Conservation (phyloP, 2,888 invertebrate genomes). For the Standfussiana lucernea region DNA sequence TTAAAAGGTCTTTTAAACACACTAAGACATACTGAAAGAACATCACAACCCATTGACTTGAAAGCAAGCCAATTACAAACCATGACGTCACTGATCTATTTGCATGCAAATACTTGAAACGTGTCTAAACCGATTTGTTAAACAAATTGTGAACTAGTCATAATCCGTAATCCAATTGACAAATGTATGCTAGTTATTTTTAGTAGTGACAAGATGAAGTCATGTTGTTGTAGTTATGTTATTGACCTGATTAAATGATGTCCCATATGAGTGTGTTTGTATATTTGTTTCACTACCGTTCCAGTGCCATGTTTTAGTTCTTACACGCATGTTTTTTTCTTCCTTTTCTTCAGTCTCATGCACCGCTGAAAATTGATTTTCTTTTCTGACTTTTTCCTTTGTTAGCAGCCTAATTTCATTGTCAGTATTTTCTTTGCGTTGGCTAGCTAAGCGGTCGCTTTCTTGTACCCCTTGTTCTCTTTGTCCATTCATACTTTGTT, state of each 20-base stretch:
- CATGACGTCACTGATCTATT: conserved; percentile 61
- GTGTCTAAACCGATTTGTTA: conserved; percentile 47
- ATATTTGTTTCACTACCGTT: conserved; percentile 25
- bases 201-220: conserved; percentile 57
- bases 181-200: conserved; percentile 59
- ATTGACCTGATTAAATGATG: conserved; percentile 64
- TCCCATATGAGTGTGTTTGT: conserved; percentile 5
- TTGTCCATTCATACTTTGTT: not conserved
- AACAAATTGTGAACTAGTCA: conserved; percentile 50
- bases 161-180: conserved; percentile 57
- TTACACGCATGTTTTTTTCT: not conserved
- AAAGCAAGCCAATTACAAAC: conserved; percentile 43
- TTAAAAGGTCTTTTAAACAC: conserved; percentile 10
- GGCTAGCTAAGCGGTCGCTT: not conserved
- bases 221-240: conserved; percentile 41
- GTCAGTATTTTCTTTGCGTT: conserved; percentile 12
- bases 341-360: not conserved
- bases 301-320: conserved; percentile 12
- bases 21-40: conserved; percentile 14
- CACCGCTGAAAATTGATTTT: not conserved
- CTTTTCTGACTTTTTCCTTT: not conserved
- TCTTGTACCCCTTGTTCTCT: not conserved
- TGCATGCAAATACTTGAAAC: conserved; percentile 61
- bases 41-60: conserved; percentile 39
- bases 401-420: not conserved